phyloP scores from a whole-genome alignment of 1,140 invertebrate genomes.

The Portunus trituberculatus region DNA sequence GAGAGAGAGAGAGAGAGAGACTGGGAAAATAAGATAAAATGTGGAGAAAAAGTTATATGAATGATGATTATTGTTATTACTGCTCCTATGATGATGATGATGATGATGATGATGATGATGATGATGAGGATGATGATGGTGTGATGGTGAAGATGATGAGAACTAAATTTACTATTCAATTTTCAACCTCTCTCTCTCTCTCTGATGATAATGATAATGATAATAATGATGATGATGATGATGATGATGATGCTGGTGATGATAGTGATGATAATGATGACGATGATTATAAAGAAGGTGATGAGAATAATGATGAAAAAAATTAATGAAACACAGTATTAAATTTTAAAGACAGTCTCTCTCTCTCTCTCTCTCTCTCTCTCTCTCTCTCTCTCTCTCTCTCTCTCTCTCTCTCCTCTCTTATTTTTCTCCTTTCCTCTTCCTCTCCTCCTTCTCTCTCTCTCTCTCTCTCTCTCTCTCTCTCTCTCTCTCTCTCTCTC shows the following conservation, averaged over 20 bases:
- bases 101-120: slow-evolving; percentile 39
- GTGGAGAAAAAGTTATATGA: neutral
- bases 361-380: neutral
- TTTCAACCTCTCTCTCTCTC: neutral
- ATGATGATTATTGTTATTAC: neutral
- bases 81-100: neutral
- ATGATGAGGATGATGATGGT: slow-evolving; percentile 12
- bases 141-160: neutral
- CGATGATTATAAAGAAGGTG: neutral
- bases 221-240: neutral
- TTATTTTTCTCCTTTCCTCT: neutral
- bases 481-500: too few relatives aligned
- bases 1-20: too few relatives aligned
- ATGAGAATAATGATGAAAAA: slow-evolving; percentile 6
- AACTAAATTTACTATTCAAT: neutral
- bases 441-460: neutral
- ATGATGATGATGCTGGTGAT: neutral
- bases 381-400: neutral
- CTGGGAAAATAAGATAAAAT: neutral
- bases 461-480: neutral
- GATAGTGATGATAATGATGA: neutral
- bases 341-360: neutral
- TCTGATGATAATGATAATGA: slow-evolving; percentile 4
- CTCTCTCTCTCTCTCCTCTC: neutral
- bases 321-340: neutral